A percentile compares a stretch with the other conserved stretches of the same genome.
phyloP scores from a whole-genome alignment of 2,888 invertebrate genomes.

The Drosophila longiperda region DNA sequence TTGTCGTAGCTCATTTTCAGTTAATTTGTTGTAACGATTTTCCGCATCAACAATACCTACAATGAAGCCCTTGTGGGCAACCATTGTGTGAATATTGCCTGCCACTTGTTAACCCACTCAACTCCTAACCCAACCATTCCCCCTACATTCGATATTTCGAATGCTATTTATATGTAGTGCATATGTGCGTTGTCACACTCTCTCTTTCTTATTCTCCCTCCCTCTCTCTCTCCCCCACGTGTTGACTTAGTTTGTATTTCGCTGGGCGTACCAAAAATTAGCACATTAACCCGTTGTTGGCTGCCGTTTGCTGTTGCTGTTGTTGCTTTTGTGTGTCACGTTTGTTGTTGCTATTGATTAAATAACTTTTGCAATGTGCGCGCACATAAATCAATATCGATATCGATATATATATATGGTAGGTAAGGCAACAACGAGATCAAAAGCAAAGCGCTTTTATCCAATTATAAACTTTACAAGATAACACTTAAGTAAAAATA shows the following conservation, averaged over 20 bases:
- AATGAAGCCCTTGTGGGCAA: constrained; percentile 59
- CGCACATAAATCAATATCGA: constrained; percentile 52
- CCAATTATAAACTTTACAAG: constrained; percentile 61
- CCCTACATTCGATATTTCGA: constrained; percentile 10
- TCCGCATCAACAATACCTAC: constrained; percentile 60
- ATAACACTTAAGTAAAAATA: constrained; percentile 15
- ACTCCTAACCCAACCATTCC: not conserved
- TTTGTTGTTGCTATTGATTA: constrained; percentile 63
- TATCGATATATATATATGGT: constrained; percentile 52
- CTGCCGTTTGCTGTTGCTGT: constrained; percentile 22
- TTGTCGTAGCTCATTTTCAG: constrained; percentile 61
- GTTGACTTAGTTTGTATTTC: constrained; percentile 23
- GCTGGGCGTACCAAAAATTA: constrained; percentile 59
- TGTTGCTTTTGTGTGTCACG: constrained; percentile 42
- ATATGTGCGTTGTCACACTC: constrained; percentile 9
- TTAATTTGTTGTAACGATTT: constrained; percentile 80
- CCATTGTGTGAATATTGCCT: constrained; percentile 55
- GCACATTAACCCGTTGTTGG: constrained; percentile 76
- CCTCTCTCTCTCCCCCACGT: constrained; percentile 13
- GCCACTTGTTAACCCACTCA: constrained; percentile 54
- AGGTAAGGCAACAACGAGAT: constrained; percentile 34
- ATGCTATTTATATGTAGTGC: constrained; percentile 49
- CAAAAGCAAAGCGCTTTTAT: constrained; percentile 51
- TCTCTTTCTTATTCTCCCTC: constrained; percentile 2
- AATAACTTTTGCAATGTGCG: constrained; percentile 60